These are phyloP conservation scores for Lemur catta DNA, from an alignment of 2,797 vertebrate genomes.

Conservation along the genomic window DNA sequence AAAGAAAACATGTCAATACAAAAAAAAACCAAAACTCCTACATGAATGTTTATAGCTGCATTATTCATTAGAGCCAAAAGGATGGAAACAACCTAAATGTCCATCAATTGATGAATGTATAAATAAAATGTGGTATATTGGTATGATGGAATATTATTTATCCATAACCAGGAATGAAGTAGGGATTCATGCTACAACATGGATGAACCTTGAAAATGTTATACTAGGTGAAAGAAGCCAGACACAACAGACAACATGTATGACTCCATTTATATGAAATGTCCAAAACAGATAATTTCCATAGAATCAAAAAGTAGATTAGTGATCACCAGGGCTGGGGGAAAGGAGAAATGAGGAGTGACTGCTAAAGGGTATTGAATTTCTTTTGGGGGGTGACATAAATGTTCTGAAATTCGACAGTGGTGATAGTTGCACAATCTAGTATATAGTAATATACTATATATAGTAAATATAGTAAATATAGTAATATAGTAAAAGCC, in stretches of 20 bases:
- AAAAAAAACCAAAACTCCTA: background rate
- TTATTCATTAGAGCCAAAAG: background rate
- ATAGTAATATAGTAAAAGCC: background rate
- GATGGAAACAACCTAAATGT: background rate
- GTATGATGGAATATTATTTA: conserved; percentile 10
- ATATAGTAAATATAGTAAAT: background rate
- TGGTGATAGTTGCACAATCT: background rate
- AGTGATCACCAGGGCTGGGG: background rate
- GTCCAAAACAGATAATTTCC: background rate
- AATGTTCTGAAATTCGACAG: background rate
- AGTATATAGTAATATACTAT: no score
- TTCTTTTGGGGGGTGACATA: background rate
- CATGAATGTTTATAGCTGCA: background rate
- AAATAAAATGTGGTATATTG: background rate
- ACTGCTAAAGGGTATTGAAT: background rate
- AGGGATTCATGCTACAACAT: background rate
- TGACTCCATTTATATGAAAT: background rate
- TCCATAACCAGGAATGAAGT: background rate
- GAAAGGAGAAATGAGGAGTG: background rate
- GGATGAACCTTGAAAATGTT: background rate
- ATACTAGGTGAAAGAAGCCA: background rate
- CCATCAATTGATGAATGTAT: background rate
- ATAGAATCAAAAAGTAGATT: background rate
- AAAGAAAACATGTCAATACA: background rate
- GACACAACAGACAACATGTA: background rate